Evolutionary conservation across 2,797 vertebrate genomes (phyloP).

Genomic region (Rhyacichthys aspro): DNA sequence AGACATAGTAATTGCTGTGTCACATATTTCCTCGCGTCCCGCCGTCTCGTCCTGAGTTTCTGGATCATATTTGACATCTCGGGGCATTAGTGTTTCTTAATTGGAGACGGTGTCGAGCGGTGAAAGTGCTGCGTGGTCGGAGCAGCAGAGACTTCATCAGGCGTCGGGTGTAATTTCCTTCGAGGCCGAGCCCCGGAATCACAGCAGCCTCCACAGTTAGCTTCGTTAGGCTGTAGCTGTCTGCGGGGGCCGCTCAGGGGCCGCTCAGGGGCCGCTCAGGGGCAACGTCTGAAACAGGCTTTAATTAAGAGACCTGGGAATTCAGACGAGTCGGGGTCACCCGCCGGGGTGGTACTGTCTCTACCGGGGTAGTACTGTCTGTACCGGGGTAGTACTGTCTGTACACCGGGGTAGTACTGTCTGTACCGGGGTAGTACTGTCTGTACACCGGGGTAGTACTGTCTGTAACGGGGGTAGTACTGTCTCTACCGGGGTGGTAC

Average conservation of each 20-base stretch:
- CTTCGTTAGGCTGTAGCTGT: slow-evolving; percentile 61
- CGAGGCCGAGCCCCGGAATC: slow-evolving; percentile 37
- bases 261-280: slow-evolving; percentile 46
- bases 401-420: too few species aligned
- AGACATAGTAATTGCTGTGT: slow-evolving; percentile 8
- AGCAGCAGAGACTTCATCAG: slow-evolving; percentile 43
- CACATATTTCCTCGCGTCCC: slow-evolving; percentile 6
- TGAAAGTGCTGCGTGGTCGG: slow-evolving; percentile 40
- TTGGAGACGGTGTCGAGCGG: slow-evolving; percentile 35
- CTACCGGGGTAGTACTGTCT: too few species aligned
- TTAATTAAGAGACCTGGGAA: slow-evolving; percentile 76
- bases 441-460: too few species aligned
- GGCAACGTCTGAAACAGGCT: slow-evolving; percentile 52
- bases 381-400: too few species aligned
- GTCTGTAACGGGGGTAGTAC: too few species aligned
- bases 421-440: too few species aligned
- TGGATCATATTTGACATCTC: slow-evolving; percentile 48
- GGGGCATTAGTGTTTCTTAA: slow-evolving; percentile 56
- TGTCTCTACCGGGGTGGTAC: too few species aligned
- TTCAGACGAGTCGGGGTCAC: slow-evolving; percentile 23
- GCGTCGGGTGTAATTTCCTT: slow-evolving; percentile 54
- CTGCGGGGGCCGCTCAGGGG: too few species aligned
- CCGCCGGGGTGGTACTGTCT: too few species aligned
- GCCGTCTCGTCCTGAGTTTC: slow-evolving; percentile 3
- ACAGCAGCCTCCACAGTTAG: slow-evolving; percentile 68